Base-by-base conservation (phyloP, 2,113 vertebrate species). In the Hippocampus abdominalis region DNA sequence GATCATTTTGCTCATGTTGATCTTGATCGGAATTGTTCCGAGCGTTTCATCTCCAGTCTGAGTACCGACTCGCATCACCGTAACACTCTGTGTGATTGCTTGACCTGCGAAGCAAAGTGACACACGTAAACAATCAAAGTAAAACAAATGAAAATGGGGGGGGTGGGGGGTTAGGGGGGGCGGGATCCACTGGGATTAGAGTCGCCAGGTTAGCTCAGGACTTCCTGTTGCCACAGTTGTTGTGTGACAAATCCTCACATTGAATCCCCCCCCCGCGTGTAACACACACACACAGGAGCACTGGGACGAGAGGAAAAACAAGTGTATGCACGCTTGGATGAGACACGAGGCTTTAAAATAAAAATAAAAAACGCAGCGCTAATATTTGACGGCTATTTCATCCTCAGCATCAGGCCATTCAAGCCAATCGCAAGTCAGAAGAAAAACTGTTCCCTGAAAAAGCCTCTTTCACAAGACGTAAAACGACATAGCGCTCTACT, bases 211-310 rank as follows among this genome's bases (percentile, higher is more conserved):
- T 81, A 67, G 76, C 82, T 66, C 61, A 81, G 70, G 74, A 78
- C 75, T 73, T 78, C 75, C 80, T 70, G 80, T 71, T 77, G 77
- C 64, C 80, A 77, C 39, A 27, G 36, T 71, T 59, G 25, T 59
- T 60, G 72, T 82, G 81, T 88, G 86, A 84, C 76, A 8, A 85
- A 87, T 86, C 86, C 82, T 64, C 70, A 73, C 77, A 79, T 72
- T 63, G 78, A 81, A 81, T 83, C 72, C 62, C 77, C 62, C 77
- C 32, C 44, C 76, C 70, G 74, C 67, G 23, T 32, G 56, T 27
- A 16, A 16, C 27, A 27, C 56, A 29, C 56, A 29, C 27, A 74
- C 70, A 71, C 68, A 59, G 74, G 65, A 77, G 64, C 71, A 57
- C 73, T 71, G 71, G 72, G 23, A 71, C 36, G 61, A 70, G 69